Evolutionary conservation across 2,797 vertebrate genomes (phyloP).

Genomic region (Enteromius treurensis): DNA sequence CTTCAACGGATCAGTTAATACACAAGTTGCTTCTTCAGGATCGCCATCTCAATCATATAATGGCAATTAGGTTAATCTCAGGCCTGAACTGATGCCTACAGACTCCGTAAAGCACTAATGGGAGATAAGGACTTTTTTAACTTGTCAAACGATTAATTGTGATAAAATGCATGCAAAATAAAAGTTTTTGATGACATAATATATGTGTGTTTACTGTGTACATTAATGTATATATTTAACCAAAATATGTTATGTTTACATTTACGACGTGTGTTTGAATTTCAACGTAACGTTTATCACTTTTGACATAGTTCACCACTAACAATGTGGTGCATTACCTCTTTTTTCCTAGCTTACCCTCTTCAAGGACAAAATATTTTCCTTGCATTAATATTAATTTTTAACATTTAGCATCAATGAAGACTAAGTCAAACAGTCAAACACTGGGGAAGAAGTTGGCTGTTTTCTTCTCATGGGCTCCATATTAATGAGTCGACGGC

Average conservation of each 20-base stretch:
- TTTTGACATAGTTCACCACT: neutral
- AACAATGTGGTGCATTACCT: neutral
- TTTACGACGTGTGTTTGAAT: neutral
- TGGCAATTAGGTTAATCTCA: neutral
- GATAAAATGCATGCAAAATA: too few species aligned
- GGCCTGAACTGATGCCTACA: neutral
- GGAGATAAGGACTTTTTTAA: too few species aligned
- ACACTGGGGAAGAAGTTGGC: constrained; percentile 75
- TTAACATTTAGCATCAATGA: too few species aligned
- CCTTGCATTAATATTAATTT: constrained; percentile 77
- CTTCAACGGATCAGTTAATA: constrained; percentile 21
- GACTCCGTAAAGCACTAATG: neutral
- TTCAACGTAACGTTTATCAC: neutral
- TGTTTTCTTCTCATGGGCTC: constrained; percentile 78
- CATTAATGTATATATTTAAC: too few species aligned
- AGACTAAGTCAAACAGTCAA: constrained; percentile 76
- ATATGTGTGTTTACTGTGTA: too few species aligned
- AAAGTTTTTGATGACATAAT: too few species aligned
- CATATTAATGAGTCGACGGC: constrained; percentile 79
- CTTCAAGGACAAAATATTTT: constrained; percentile 59
- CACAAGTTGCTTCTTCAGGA: constrained; percentile 11
- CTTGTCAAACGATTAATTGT: too few species aligned
- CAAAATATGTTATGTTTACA: too few species aligned
- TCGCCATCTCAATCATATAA: constrained; percentile 13
- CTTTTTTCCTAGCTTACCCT: constrained; percentile 10